Percentiles rank a stretch among this genome's conserved stretches.
Conservation (phyloP, 2,888 invertebrate species). For the Ecliptopera silaceata region DNA sequence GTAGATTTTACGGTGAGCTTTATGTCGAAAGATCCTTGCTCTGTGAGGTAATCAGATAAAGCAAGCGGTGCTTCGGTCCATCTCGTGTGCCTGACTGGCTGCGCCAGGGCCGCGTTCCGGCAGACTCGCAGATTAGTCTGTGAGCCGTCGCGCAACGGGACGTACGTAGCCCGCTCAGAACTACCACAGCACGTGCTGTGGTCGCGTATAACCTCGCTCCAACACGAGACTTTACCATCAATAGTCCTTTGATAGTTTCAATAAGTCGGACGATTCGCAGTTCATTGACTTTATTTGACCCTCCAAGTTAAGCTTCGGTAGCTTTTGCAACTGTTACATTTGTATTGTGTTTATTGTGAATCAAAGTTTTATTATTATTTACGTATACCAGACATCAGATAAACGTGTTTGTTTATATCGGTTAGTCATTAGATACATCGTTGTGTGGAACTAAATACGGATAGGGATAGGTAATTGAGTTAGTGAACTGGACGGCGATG, state of each 20-base stretch:
- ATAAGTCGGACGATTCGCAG: conserved; percentile 41
- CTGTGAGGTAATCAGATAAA: conserved; percentile 78
- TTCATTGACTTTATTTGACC: conserved; percentile 46
- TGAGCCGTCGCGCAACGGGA: conserved; percentile 68
- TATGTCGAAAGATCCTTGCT: conserved; percentile 80
- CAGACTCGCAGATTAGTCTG: conserved; percentile 61
- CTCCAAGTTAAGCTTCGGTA: conserved; percentile 35
- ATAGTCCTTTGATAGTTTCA: conserved; percentile 38
- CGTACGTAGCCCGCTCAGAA: conserved; percentile 59
- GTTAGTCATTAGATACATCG: conserved; percentile 27
- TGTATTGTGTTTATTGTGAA: conserved; percentile 30
- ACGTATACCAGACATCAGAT: conserved; percentile 8
- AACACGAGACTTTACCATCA: conserved; percentile 37
- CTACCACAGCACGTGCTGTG: conserved; percentile 41
- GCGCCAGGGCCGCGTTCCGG: conserved; percentile 44
- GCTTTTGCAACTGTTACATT: conserved; percentile 36
- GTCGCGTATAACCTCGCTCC: conserved; percentile 42
- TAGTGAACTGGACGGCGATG: conserved; percentile 28
- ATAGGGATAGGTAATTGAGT: conserved; percentile 44
- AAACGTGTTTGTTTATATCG: conserved; percentile 23
- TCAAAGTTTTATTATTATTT: conserved; percentile 16
- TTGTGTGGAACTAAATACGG: conserved; percentile 18
- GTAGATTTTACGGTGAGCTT: conserved; percentile 75
- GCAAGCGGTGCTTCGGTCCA: conserved; percentile 64
- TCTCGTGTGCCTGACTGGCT: conserved; percentile 51